Evolutionary conservation across 2,113 vertebrate species (phyloP).

Genomic region (Microcebus murinus): DNA sequence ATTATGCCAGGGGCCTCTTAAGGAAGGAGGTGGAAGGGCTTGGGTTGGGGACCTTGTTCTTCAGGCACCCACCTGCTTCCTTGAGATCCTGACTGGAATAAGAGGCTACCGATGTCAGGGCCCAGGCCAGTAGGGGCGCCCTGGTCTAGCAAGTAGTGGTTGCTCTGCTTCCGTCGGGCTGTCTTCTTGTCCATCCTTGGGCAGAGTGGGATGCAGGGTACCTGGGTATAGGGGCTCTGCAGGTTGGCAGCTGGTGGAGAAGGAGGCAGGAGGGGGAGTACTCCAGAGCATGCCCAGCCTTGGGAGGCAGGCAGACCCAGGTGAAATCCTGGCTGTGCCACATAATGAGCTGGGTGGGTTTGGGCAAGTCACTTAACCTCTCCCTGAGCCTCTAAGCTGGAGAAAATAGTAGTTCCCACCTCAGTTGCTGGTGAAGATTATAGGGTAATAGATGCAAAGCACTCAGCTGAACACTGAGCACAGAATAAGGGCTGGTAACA

Average conservation of each 20-base stretch:
- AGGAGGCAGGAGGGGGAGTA: background rate
- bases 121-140: background rate
- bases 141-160: background rate
- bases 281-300: background rate
- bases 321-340: background rate
- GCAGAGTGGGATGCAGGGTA: constrained; percentile 60
- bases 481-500: background rate
- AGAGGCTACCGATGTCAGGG: background rate
- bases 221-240: constrained; percentile 72
- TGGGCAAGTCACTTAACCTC: background rate
- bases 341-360: background rate
- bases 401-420: background rate
- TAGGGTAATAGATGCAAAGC: background rate
- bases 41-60: background rate
- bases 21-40: background rate
- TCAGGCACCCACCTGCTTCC: constrained; percentile 61
- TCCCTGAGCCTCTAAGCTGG: background rate
- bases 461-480: background rate
- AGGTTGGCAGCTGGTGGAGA: constrained; percentile 51
- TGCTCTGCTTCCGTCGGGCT: constrained; percentile 22
- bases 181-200: constrained; percentile 41
- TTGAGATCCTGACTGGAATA: constrained; percentile 50
- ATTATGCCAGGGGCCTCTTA: background rate
- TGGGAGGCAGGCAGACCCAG: background rate
- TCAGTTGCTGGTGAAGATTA: background rate